These are phyloP conservation scores for Pangasius sanitwongsei DNA, from an alignment of 2,797 vertebrate species.

Conservation along the genomic window DNA sequence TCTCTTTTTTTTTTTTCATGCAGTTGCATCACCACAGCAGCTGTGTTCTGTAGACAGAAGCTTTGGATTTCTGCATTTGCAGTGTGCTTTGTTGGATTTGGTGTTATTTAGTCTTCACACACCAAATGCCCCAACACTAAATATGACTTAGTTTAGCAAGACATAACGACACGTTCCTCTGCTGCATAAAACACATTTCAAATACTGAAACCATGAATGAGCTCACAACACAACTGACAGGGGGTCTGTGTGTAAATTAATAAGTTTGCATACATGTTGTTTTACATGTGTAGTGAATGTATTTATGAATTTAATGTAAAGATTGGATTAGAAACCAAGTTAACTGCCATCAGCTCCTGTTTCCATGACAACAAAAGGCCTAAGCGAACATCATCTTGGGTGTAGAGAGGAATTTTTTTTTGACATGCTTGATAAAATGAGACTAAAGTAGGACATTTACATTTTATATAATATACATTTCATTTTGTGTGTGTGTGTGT, in stretches of 20 bases:
- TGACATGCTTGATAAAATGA: background rate
- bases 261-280: background rate
- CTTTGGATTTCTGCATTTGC: constrained; percentile 21
- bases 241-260: background rate
- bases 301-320: background rate
- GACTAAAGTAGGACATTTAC: background rate
- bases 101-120: constrained; percentile 14
- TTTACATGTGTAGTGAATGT: background rate
- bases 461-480: background rate
- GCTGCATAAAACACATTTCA: background rate
- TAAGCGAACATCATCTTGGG: background rate
- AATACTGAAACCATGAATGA: background rate
- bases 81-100: background rate
- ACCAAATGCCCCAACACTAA: background rate
- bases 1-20: background rate
- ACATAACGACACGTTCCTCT: background rate
- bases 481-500: background rate
- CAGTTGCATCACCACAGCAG: constrained; percentile 37
- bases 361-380: constrained; percentile 23
- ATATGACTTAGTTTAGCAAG: background rate
- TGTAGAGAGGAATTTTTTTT: background rate
- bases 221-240: background rate
- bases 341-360: constrained; percentile 11
- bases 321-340: background rate
- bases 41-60: constrained; percentile 20